A percentile compares a stretch with the other conserved stretches of the same genome.
Conservation (phyloP, 2,888 invertebrate species). For the Chironomus riparius region DNA sequence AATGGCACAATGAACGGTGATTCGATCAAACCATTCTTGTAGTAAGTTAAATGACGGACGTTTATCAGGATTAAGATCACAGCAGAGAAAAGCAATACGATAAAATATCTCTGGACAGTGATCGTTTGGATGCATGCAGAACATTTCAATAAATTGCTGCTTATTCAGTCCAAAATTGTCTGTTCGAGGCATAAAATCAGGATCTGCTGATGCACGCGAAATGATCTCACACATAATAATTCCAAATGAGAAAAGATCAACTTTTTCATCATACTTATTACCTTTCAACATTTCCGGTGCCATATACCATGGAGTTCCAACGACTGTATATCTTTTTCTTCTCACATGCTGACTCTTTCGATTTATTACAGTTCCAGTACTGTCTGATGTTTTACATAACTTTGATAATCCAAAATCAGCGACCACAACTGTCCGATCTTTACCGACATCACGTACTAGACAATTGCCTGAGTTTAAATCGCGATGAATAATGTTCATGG, state of each 20-base stretch:
- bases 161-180: conserved; percentile 89
- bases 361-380: conserved; percentile 36
- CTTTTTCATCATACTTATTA: conserved; percentile 90
- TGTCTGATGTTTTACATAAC: conserved; percentile 49
- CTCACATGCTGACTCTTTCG: conserved; percentile 55
- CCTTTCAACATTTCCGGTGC: conserved; percentile 98
- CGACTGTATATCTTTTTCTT: conserved; percentile 86
- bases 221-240: conserved; percentile 95
- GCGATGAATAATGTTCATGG: conserved; percentile 88
- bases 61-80: conserved; percentile 81
- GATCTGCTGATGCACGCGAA: conserved; percentile 89
- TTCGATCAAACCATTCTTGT: conserved; percentile 77
- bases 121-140: conserved; percentile 50
- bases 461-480: conserved; percentile 96
- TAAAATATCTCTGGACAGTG: conserved; percentile 80
- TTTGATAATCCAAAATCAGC: conserved; percentile 92
- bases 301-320: conserved; percentile 98
- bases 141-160: conserved; percentile 73
- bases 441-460: conserved; percentile 79
- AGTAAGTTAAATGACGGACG: conserved; percentile 84
- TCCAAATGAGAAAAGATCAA: conserved; percentile 92
- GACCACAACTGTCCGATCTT: conserved; percentile 85
- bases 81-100: conserved; percentile 80
- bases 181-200: conserved; percentile 83
- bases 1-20: conserved; percentile 61